phyloP scores from a whole-genome alignment of 1,140 invertebrate species.

The Achroia grisella region DNA sequence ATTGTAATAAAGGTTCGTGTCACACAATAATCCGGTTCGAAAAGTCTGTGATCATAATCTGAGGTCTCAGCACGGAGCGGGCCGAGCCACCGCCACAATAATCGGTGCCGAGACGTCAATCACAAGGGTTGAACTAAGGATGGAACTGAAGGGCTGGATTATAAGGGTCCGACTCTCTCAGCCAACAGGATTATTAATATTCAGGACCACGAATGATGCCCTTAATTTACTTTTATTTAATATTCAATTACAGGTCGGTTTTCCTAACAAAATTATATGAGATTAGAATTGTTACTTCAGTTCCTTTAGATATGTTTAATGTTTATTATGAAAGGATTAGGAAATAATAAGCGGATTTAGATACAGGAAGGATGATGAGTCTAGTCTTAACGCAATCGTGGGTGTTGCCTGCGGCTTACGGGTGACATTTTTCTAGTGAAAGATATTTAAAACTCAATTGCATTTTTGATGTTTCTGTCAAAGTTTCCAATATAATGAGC shows the following conservation, averaged over 20 bases:
- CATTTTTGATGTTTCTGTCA: too few relatives aligned
- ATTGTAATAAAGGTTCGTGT: neutral
- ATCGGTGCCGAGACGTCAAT: slow-evolving; percentile 51
- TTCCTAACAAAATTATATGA: slow-evolving; percentile 18
- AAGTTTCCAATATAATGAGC: too few relatives aligned
- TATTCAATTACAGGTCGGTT: slow-evolving; percentile 37
- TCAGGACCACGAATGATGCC: slow-evolving; percentile 42
- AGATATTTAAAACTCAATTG: too few relatives aligned
- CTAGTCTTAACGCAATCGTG: too few relatives aligned
- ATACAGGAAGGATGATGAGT: neutral
- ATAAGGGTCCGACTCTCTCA: slow-evolving; percentile 57
- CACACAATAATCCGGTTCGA: slow-evolving; percentile 13
- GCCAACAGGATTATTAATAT: slow-evolving; percentile 60
- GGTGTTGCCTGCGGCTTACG: too few relatives aligned
- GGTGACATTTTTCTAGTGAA: too few relatives aligned
- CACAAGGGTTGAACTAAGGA: slow-evolving; percentile 47
- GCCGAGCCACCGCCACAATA: slow-evolving; percentile 34
- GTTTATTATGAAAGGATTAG: neutral
- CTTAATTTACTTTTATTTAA: slow-evolving; percentile 53
- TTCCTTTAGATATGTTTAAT: neutral
- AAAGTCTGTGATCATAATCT: slow-evolving; percentile 44
- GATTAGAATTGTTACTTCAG: slow-evolving; percentile 4
- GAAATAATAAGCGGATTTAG: slow-evolving; percentile 4
- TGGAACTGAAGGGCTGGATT: slow-evolving; percentile 64
- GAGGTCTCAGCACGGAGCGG: slow-evolving; percentile 27